Conservation (phyloP, 2,113 vertebrate species). For the Cinclus cinclus region DNA sequence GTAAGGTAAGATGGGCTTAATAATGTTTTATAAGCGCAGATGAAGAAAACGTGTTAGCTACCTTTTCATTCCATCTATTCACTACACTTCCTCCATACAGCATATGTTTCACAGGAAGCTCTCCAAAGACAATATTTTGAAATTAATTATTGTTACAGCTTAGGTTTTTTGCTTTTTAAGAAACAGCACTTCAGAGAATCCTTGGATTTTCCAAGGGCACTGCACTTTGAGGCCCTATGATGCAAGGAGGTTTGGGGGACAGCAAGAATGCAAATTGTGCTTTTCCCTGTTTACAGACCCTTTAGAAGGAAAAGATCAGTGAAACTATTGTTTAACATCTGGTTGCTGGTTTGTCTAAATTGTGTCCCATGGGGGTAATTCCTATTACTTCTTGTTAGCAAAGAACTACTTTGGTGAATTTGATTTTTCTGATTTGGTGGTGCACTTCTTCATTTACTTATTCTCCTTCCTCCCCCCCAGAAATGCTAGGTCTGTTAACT, state of each 20-base stretch:
- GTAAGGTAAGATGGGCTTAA: constrained; percentile 24
- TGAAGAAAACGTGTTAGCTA: background rate
- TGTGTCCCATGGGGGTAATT: background rate
- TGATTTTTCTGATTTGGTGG: background rate
- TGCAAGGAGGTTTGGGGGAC: background rate
- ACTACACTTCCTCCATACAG: background rate
- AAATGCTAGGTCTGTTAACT: background rate
- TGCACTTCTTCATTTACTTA: background rate
- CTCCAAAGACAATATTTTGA: background rate
- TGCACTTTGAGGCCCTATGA: background rate
- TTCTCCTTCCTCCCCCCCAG: background rate
- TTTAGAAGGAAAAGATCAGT: background rate
- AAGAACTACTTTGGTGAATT: background rate
- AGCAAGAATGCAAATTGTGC: background rate
- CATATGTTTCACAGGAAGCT: background rate
- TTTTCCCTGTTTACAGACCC: background rate
- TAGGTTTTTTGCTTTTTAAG: background rate
- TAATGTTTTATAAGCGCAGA: constrained; percentile 31
- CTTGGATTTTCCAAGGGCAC: background rate
- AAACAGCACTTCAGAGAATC: background rate
- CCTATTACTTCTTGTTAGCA: background rate
- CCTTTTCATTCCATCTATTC: background rate
- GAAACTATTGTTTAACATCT: background rate
- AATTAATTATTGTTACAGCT: constrained; percentile 6
- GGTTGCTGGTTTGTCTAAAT: background rate